Base-by-base conservation (phyloP, 2,113 vertebrate species). In the Ifrita kowaldi region DNA sequence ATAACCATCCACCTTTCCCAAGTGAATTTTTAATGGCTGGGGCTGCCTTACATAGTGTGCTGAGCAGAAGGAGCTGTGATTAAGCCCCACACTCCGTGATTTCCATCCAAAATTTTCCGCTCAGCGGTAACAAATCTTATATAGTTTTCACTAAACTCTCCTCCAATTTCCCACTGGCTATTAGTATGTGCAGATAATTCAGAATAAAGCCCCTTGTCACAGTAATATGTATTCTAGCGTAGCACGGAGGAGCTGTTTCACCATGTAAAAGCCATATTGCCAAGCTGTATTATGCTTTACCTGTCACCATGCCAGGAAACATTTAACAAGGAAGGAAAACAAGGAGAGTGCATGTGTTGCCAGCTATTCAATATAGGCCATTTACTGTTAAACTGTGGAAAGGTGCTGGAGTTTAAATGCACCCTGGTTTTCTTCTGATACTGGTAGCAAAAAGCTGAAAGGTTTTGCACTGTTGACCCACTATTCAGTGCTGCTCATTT, bases 201-300 rank as follows among this genome's bases (percentile, higher is more conserved):
- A 95, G 90, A 93, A 93, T 95, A 95, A 89, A 96, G 86, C 94
- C 90, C 83, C 93, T 87, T 94, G 93, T 94, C 96, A 92, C 91
- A 93, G 90, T 96, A 95, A 95, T 96, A 96, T 82, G 95, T 96
- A 84, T 75, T 96, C 80, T 89, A 96, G 90, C 69, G 37, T 96
- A 92, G 86, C 88, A 50, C 6, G 2, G 90, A 95, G 73, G 90
- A 97, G 90, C 90, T 94, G 86, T 94, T 97, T 82, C 73, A 82
- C 93, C 86, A 87, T 89, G 93, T 93, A 96, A 96, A 92, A 96
- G 90, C 96, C 96, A 89, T 90, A 94, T 96, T 97, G 96, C 95
- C 95, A 96, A 92, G 94, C 90, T 96, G 96, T 96, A 92, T 97
- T 95, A 96, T 95, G 93, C 92, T 96, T 93, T 93, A 95, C 76